A percentile compares a stretch with the other conserved stretches of the same genome.
Evolutionary conservation across 2,113 vertebrate species (phyloP).

Genomic region (Climacteris rufus): DNA sequence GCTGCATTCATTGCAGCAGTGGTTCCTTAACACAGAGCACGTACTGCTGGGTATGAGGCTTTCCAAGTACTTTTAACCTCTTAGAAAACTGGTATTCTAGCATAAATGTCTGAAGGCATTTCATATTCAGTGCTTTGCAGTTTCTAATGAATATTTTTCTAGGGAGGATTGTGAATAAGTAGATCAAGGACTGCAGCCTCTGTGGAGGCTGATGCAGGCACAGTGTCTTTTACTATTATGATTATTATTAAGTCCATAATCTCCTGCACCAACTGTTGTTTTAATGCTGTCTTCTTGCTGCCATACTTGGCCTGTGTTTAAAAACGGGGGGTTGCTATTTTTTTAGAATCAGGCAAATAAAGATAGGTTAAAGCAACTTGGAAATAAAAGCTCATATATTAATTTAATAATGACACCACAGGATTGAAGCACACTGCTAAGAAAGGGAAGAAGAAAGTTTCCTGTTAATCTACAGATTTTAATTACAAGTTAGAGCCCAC

Average conservation of each 20-base stretch:
- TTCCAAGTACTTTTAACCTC: constrained; percentile 1
- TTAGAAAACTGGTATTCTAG: neutral
- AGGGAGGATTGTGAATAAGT: neutral
- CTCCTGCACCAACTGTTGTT: neutral
- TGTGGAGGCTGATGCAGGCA: neutral
- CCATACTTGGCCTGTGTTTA: neutral
- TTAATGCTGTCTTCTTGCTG: neutral
- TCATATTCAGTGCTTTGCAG: neutral
- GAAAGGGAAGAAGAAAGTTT: neutral
- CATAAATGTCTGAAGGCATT: neutral
- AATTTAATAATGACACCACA: neutral
- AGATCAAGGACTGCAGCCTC: neutral
- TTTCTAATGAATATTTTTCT: neutral
- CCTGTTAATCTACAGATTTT: neutral
- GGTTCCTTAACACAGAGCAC: neutral
- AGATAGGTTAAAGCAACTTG: neutral
- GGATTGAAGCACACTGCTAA: neutral
- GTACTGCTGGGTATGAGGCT: neutral
- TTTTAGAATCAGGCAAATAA: neutral
- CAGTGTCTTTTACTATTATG: neutral
- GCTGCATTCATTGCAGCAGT: neutral
- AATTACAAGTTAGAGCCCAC: neutral
- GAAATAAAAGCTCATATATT: neutral
- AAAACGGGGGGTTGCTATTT: neutral
- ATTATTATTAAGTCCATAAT: neutral